Evolutionary conservation across 2,888 invertebrate genomes (phyloP).

Genomic region (Drosophila kuntzei): DNA sequence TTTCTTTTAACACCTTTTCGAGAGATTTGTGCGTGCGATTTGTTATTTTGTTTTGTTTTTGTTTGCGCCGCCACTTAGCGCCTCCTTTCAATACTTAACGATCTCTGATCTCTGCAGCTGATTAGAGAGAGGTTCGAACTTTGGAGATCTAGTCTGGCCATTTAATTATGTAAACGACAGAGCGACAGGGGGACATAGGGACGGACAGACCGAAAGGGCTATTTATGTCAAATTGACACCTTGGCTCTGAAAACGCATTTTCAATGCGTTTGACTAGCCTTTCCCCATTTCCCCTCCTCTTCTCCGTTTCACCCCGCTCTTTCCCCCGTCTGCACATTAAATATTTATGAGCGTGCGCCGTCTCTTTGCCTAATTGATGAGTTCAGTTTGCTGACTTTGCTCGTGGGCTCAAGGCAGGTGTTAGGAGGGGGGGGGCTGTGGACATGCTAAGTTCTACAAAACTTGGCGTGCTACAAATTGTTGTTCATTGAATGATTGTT

Average conservation of each 20-base stretch:
- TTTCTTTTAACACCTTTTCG: conserved; percentile 81
- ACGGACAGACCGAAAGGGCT: conserved; percentile 38
- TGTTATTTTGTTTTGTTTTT: conserved; percentile 49
- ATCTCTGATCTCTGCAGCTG: conserved; percentile 49
- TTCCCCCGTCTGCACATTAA: conserved; percentile 54
- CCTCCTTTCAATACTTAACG: conserved; percentile 60
- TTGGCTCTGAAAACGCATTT: conserved; percentile 50
- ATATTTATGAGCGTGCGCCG: conserved; percentile 77
- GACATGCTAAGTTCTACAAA: conserved; percentile 36
- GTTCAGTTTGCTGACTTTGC: conserved; percentile 52
- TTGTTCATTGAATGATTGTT: conserved; percentile 47
- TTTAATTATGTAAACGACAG: conserved; percentile 80
- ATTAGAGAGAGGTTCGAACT: conserved; percentile 45
- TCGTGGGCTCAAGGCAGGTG: conserved; percentile 51
- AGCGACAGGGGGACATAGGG: background rate
- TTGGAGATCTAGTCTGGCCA: conserved; percentile 46
- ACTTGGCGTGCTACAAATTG: conserved; percentile 65
- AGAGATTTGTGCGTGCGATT: conserved; percentile 80
- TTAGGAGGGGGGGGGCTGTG: conserved; percentile 27
- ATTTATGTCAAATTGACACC: conserved; percentile 83
- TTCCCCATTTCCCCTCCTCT: background rate
- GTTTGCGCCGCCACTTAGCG: conserved; percentile 77
- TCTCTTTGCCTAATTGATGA: conserved; percentile 76
- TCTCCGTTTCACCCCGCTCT: background rate
- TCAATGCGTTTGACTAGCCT: conserved; percentile 24